phyloP scores from a whole-genome alignment of 2,113 vertebrate genomes.

The Neotoma lepida region DNA sequence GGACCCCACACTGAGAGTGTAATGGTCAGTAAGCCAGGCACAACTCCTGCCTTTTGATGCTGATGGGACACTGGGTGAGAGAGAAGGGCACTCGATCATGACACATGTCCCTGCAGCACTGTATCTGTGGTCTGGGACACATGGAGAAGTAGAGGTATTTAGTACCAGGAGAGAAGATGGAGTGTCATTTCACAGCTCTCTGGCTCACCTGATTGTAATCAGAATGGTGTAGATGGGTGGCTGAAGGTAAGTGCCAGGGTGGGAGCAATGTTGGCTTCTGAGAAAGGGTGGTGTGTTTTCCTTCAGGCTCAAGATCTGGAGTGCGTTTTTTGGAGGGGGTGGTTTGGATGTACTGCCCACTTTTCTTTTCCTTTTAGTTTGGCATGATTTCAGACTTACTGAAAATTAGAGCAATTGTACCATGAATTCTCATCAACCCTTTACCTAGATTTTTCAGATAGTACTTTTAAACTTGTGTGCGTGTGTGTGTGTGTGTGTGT shows the following conservation, averaged over 20 bases:
- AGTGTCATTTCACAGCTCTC: background rate
- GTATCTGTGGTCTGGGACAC: background rate
- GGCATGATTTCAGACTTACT: conserved; percentile 12
- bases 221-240: background rate
- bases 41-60: background rate
- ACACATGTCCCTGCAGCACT: background rate
- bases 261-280: background rate
- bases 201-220: background rate
- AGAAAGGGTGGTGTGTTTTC: background rate
- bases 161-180: background rate
- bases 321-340: background rate
- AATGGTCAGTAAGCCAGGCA: background rate
- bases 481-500: background rate
- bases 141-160: background rate
- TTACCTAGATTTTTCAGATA: background rate
- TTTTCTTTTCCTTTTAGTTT: background rate
- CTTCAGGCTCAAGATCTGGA: background rate
- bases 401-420: conserved; percentile 6
- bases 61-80: background rate
- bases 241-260: background rate
- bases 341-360: background rate
- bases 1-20: background rate
- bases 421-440: background rate
- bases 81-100: background rate
- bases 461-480: background rate